phyloP scores from a whole-genome alignment of 2,113 vertebrate species.

The cattle (Bos taurus) region ARS-UCD2.0 NC_037330.1:105547501-105548000 shows the following conservation, averaged over 20 bases:
- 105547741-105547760: neutral
- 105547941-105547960: neutral
- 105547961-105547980: neutral
- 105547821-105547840: neutral
- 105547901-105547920: neutral
- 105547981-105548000: neutral
- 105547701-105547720: neutral
- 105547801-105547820: neutral
- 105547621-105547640: neutral
- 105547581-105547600: conserved; percentile 33
- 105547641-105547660: conserved; percentile 28
- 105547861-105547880: neutral
- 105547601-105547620: conserved; percentile 14
- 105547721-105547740: conserved; percentile 49
- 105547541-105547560: conserved; percentile 48
- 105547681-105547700: conserved; percentile 44
- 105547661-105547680: conserved; percentile 14
- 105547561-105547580: conserved; percentile 33
- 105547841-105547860: neutral
- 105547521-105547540: conserved; percentile 4
- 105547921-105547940: neutral
- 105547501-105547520: neutral
- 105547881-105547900: neutral
- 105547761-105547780: neutral
- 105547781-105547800: neutral